phyloP scores from a whole-genome alignment of 2,797 vertebrate genomes.

The Mustela erminea region DNA sequence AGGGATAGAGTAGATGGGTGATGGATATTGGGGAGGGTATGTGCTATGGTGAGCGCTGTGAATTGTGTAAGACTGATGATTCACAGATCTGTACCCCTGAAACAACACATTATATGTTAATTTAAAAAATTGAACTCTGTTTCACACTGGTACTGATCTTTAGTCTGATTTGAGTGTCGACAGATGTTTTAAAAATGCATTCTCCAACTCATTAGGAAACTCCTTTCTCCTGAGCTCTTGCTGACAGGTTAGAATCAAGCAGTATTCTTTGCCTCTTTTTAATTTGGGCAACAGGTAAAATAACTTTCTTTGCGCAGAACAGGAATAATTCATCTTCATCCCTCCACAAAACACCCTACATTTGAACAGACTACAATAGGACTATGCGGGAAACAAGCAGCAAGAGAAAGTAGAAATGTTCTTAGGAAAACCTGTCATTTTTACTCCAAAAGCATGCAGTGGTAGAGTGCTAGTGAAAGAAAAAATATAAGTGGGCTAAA shows the following conservation, averaged over 20 bases:
- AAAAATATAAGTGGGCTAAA: conserved; percentile 40
- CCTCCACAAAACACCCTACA: background rate
- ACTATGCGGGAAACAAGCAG: background rate
- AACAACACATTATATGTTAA: no score
- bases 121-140: background rate
- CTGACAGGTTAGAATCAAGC: conserved; percentile 52
- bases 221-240: background rate
- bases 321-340: conserved; percentile 61
- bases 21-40: no score
- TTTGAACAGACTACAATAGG: background rate
- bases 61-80: no score
- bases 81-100: no score
- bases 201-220: background rate
- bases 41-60: no score
- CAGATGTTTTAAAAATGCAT: conserved; percentile 42
- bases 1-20: no score
- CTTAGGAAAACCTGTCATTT: background rate
- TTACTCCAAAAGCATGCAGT: background rate
- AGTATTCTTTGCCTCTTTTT: conserved; percentile 55
- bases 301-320: conserved; percentile 27
- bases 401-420: background rate
- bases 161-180: background rate
- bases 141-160: background rate
- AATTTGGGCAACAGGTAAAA: conserved; percentile 53
- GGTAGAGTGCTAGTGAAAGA: background rate